These are phyloP conservation scores for Corydoras maculifer DNA, from an alignment of 2,113 vertebrate genomes.

Conservation along the genomic window DNA sequence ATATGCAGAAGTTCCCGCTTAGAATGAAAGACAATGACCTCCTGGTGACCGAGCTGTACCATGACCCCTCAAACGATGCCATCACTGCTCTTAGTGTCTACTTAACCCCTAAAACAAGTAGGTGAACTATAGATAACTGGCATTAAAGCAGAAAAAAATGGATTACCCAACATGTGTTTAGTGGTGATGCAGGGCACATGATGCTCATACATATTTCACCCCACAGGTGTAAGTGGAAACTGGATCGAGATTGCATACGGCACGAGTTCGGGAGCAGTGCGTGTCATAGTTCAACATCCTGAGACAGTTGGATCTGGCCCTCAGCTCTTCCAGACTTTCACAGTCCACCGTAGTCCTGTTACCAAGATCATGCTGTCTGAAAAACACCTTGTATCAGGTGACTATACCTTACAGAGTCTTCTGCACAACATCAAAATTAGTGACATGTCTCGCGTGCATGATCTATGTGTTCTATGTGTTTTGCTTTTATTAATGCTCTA, in stretches of 20 bases:
- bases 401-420: not conserved
- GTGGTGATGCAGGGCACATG: no score
- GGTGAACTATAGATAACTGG: not conserved
- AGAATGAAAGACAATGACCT: slow-evolving; percentile 92
- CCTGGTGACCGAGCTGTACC: slow-evolving; percentile 85
- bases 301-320: slow-evolving; percentile 87
- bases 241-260: slow-evolving; percentile 92
- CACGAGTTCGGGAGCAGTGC: slow-evolving; percentile 79
- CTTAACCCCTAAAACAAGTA: slow-evolving; percentile 89
- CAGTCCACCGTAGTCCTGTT: slow-evolving; percentile 84
- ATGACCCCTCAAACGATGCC: slow-evolving; percentile 80
- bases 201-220: not conserved
- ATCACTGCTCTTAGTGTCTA: slow-evolving; percentile 88
- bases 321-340: slow-evolving; percentile 91
- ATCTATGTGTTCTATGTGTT: no score
- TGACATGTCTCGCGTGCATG: no score
- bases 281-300: slow-evolving; percentile 88
- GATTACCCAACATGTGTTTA: no score
- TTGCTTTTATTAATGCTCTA: no score
- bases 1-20: slow-evolving; percentile 86
- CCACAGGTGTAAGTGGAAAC: slow-evolving; percentile 84
- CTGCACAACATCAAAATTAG: no score
- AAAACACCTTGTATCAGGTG: slow-evolving; percentile 71
- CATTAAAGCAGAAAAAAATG: no score
- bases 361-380: slow-evolving; percentile 90